These are phyloP conservation scores for Agelaius tricolor DNA, from an alignment of 2,113 vertebrate genomes.

Conservation along the genomic window DNA sequence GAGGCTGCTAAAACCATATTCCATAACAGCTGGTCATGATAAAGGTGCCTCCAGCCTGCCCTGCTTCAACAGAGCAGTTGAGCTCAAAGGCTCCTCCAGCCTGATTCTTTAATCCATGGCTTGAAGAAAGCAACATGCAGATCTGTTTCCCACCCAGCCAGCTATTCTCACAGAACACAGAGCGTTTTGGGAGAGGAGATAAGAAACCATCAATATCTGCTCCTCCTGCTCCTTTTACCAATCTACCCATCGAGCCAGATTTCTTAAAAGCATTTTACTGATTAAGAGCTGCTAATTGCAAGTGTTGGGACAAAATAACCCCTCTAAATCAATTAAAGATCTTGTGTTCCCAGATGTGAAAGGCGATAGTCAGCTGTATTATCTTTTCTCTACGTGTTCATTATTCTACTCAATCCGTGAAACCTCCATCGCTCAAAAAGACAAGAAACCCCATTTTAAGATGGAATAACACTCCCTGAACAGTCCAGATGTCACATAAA, in stretches of 20 bases:
- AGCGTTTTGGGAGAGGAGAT: neutral
- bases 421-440: neutral
- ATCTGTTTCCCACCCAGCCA: neutral
- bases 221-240: neutral
- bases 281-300: slow-evolving; percentile 29
- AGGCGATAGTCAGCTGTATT: neutral
- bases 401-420: neutral
- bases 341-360: slow-evolving; percentile 2
- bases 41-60: neutral
- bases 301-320: neutral
- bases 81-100: neutral
- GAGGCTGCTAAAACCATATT: neutral
- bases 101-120: neutral
- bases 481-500: neutral
- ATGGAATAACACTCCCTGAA: neutral
- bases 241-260: neutral
- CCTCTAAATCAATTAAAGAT: neutral
- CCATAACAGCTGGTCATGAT: neutral
- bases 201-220: neutral
- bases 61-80: neutral
- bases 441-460: neutral
- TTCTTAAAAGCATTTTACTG: neutral
- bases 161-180: neutral
- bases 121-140: neutral
- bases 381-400: neutral